phyloP scores from a whole-genome alignment of 2,888 invertebrate species.

The Parapristionchus giblindavisi region DNA sequence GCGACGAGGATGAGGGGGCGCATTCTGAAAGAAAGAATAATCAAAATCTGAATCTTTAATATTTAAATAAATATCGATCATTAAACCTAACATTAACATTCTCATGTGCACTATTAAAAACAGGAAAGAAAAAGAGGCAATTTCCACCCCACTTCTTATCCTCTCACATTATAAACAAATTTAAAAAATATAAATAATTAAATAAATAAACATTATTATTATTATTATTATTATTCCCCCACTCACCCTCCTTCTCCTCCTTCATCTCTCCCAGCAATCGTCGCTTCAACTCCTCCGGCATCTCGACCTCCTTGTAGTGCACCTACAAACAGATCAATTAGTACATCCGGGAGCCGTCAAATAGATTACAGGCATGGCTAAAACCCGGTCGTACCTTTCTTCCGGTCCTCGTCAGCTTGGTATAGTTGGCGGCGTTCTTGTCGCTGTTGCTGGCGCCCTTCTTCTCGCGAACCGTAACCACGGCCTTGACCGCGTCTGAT shows the following conservation, averaged over 20 bases:
- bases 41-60: no score
- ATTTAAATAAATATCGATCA: no score
- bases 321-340: conserved; percentile 34
- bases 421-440: conserved; percentile 15
- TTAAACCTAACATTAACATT: no score
- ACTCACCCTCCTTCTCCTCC: conserved; percentile 11
- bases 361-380: no score
- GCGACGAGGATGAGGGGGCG: conserved; percentile 9
- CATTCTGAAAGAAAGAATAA: conserved; percentile 7
- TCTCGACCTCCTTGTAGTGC: conserved; percentile 47
- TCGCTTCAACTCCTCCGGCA: conserved; percentile 47
- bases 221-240: no score
- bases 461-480: background rate
- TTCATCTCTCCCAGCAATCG: conserved; percentile 36
- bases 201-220: no score
- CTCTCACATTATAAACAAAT: no score
- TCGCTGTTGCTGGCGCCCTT: conserved; percentile 4
- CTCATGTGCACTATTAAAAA: no score
- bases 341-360: background rate
- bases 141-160: no score
- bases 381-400: conserved; percentile 38
- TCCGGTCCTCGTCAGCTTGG: conserved; percentile 51
- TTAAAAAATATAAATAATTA: no score
- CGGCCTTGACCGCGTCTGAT: background rate
- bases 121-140: no score